Conservation (phyloP, 1,140 invertebrate genomes). For the Neodiprion lecontei region DNA sequence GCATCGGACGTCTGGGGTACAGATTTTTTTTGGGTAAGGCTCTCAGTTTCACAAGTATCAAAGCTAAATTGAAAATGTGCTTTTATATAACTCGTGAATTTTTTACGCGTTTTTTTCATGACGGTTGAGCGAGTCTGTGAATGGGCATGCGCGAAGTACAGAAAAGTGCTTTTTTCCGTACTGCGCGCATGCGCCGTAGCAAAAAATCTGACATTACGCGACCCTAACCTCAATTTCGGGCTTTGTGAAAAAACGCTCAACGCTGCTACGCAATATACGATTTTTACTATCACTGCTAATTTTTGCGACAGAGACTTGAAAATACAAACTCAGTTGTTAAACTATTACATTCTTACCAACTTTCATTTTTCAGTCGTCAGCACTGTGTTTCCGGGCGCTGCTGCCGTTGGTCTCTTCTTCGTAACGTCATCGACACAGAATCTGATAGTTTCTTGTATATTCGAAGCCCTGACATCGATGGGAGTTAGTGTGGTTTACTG, state of each 20-base stretch:
- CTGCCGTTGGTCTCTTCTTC: conserved; percentile 57
- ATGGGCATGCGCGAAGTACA: too few species aligned
- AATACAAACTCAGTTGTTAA: background rate
- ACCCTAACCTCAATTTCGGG: too few species aligned
- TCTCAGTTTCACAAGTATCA: background rate
- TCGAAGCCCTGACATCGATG: conserved; percentile 52
- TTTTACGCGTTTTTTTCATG: conserved; percentile 29
- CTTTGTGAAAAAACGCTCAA: too few species aligned
- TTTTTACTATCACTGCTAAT: background rate
- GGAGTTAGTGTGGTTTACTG: conserved; percentile 51
- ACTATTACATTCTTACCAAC: background rate
- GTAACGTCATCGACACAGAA: conserved; percentile 56
- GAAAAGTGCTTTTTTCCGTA: too few species aligned
- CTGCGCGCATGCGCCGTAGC: too few species aligned
- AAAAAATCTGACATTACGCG: too few species aligned
- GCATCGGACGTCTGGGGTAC: conserved; percentile 52
- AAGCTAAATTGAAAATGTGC: background rate
- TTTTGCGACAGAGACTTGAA: conserved; percentile 8
- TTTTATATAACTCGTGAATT: conserved; percentile 27
- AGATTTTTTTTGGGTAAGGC: conserved; percentile 51
- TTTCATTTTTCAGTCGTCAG: conserved; percentile 53
- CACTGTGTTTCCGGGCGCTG: conserved; percentile 49
- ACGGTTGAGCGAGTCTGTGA: background rate
- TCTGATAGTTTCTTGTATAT: conserved; percentile 54
- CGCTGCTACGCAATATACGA: too few species aligned